These are phyloP conservation scores for Pachyseris speciosa DNA, from an alignment of 64 coral and sea anemone genomes.

Conservation along the genomic window DNA sequence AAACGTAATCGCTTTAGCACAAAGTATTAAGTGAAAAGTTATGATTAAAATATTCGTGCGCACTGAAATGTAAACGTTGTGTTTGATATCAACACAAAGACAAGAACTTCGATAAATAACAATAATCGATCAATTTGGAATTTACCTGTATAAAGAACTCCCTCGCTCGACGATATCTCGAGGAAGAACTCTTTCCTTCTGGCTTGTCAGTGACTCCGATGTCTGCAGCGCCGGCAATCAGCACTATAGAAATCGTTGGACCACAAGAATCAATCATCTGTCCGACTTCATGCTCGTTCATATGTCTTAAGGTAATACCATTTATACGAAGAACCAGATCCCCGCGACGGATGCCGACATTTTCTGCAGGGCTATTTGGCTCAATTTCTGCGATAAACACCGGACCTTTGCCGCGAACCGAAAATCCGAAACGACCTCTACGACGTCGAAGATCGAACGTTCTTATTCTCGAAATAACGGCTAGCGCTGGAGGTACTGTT, in stretches of 20 bases:
- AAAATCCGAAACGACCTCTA: slow-evolving; percentile 89
- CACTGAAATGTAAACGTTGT: background rate
- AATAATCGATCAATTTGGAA: background rate
- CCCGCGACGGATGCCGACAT: slow-evolving; percentile 81
- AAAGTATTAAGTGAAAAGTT: background rate
- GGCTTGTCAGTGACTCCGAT: slow-evolving; percentile 76
- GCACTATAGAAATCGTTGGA: slow-evolving; percentile 74
- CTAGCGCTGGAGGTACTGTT: slow-evolving; percentile 91
- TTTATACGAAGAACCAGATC: slow-evolving; percentile 94
- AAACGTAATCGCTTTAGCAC: background rate
- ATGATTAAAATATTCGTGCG: background rate
- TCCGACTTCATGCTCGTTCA: slow-evolving; percentile 80
- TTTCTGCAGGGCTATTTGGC: slow-evolving; percentile 72
- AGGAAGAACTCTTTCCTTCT: slow-evolving; percentile 51
- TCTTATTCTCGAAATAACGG: slow-evolving; percentile 96
- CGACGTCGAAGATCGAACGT: slow-evolving; percentile 89
- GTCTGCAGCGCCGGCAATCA: slow-evolving; percentile 91
- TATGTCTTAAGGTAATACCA: slow-evolving; percentile 81
- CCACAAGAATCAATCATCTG: slow-evolving; percentile 89
- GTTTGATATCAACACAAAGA: slow-evolving; percentile 19
- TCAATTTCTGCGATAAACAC: slow-evolving; percentile 89
- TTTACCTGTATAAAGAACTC: slow-evolving; percentile 95
- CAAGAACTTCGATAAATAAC: slow-evolving; percentile 35
- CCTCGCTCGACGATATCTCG: slow-evolving; percentile 81
- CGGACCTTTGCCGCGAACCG: slow-evolving; percentile 87